Conservation (phyloP, 2,888 invertebrate species). For the Cistogaster globosa region DNA sequence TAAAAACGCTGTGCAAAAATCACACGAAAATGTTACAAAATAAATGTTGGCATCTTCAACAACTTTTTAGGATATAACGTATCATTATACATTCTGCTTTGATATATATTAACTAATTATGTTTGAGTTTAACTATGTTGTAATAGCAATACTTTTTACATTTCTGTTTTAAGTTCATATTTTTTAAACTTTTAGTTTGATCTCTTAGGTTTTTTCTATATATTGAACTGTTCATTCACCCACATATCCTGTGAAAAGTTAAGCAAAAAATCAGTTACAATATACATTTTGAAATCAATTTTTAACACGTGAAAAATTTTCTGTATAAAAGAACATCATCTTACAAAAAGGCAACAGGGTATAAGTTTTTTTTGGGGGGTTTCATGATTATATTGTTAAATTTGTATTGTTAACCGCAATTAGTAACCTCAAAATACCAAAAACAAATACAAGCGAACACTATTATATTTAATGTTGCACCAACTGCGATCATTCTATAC, state of each 20-base stretch:
- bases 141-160: too few relatives aligned
- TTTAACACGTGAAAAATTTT: slow-evolving; percentile 21
- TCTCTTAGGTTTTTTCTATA: background rate
- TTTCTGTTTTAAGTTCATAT: too few relatives aligned
- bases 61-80: too few relatives aligned
- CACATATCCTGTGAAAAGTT: slow-evolving; percentile 23
- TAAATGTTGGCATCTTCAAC: too few relatives aligned
- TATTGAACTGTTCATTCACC: slow-evolving; percentile 39
- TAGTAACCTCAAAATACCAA: slow-evolving; percentile 74
- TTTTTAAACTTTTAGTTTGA: background rate
- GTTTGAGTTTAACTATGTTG: too few relatives aligned
- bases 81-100: too few relatives aligned
- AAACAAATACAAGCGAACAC: slow-evolving; percentile 53
- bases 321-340: slow-evolving; percentile 6
- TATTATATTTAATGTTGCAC: slow-evolving; percentile 37
- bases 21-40: too few relatives aligned
- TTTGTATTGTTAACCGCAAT: slow-evolving; percentile 74
- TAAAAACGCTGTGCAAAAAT: too few relatives aligned
- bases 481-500: slow-evolving; percentile 26
- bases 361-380: slow-evolving; percentile 33
- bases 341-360: slow-evolving; percentile 29
- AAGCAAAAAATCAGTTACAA: slow-evolving; percentile 22
- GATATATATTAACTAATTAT: too few relatives aligned
- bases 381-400: slow-evolving; percentile 73
- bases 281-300: slow-evolving; percentile 15